These are phyloP conservation scores for Orius laevigatus DNA, from an alignment of 1,140 invertebrate species.

Conservation along the genomic window DNA sequence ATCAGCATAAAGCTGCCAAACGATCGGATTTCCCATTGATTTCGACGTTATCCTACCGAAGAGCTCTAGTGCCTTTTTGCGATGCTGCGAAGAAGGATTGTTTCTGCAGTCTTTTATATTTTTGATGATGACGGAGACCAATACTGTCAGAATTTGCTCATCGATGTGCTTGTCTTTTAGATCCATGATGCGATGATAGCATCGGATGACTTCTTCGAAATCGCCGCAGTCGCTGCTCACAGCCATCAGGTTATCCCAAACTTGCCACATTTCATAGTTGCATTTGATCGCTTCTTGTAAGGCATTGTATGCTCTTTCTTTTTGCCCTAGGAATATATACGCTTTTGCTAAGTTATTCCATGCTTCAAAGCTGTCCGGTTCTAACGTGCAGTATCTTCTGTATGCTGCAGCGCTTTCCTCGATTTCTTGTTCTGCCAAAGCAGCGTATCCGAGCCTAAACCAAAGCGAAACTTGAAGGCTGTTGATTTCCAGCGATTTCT, in stretches of 20 bases:
- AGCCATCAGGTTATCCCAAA: conserved; percentile 89
- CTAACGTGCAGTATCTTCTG: conserved; percentile 66
- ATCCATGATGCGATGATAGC: conserved; percentile 70
- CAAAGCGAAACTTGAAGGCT: conserved; percentile 68
- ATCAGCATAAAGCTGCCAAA: conserved; percentile 67
- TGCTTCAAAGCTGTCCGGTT: conserved; percentile 79
- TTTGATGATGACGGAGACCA: conserved; percentile 53
- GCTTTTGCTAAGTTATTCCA: conserved; percentile 96
- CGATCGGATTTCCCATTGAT: conserved; percentile 41
- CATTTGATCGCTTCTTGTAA: conserved; percentile 80
- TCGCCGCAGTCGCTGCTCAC: conserved; percentile 61
- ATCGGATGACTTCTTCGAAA: conserved; percentile 58
- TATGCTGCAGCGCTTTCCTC: conserved; percentile 70
- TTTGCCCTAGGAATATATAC: conserved; percentile 75
- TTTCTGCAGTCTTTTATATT: conserved; percentile 28
- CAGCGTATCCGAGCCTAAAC: conserved; percentile 72
- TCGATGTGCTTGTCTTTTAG: conserved; percentile 69
- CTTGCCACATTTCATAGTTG: conserved; percentile 89
- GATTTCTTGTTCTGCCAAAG: conserved; percentile 63
- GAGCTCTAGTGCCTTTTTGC: conserved; percentile 49
- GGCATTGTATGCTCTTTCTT: conserved; percentile 62
- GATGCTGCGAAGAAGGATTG: conserved; percentile 19
- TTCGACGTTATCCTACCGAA: conserved; percentile 62
- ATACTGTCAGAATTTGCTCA: conserved; percentile 52
- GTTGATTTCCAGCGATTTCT: conserved; percentile 68